Evolutionary conservation across 2,797 vertebrate genomes (phyloP).

Genomic region (Adrianichthys oophorus): DNA sequence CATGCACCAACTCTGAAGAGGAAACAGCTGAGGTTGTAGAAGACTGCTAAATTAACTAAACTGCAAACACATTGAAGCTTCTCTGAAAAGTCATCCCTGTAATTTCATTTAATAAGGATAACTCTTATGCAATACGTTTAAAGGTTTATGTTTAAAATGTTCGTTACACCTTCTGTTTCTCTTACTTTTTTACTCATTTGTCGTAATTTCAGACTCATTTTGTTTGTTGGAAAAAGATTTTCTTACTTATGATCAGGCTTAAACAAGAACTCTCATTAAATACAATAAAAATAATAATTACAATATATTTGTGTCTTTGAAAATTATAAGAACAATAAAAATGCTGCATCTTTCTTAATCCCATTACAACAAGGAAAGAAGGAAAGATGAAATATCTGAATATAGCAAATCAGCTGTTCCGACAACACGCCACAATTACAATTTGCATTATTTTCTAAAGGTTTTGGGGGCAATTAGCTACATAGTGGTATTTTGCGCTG

Average conservation of each 20-base stretch:
- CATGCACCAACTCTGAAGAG: too few relatives aligned
- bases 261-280: not conserved
- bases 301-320: constrained; percentile 10
- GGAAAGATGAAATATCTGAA: constrained; percentile 16
- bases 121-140: too few relatives aligned
- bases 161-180: too few relatives aligned
- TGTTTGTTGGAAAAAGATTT: not conserved
- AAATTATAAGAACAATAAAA: constrained; percentile 7
- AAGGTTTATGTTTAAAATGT: too few relatives aligned
- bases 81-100: too few relatives aligned
- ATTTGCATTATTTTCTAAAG: constrained; percentile 32
- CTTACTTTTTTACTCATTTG: too few relatives aligned
- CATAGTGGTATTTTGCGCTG: constrained; percentile 52
- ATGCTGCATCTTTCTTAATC: constrained; percentile 17
- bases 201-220: too few relatives aligned
- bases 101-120: too few relatives aligned
- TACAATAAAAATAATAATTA: not conserved
- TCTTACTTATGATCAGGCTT: not conserved
- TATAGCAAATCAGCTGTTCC: constrained; percentile 5
- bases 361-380: constrained; percentile 5
- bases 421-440: constrained; percentile 34
- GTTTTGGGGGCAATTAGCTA: constrained; percentile 57
- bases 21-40: too few relatives aligned
- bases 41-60: too few relatives aligned
- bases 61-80: too few relatives aligned